Base-by-base conservation (phyloP, 2,113 vertebrate genomes). In the Apodemus sylvaticus region DNA sequence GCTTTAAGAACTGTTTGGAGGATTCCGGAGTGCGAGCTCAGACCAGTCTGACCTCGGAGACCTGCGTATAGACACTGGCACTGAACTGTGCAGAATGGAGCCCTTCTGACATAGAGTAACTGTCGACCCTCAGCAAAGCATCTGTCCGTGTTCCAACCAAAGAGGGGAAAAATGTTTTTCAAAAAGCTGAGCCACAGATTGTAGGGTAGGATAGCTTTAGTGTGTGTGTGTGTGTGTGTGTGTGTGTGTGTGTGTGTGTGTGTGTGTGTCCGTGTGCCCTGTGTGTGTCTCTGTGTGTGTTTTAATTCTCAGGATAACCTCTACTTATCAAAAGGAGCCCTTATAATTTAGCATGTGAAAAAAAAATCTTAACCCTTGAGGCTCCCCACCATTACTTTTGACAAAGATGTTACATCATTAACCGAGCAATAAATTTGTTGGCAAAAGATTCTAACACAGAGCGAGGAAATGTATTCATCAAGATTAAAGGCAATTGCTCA, bases 401-500 rank as follows among this genome's bases (percentile, higher is more conserved):
- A 89, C 34, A 76, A 31, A 81, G 19, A 71, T 7, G 0, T 36
- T 66, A 39, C 58, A 51, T 71, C 83, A 91, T 92, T 91, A 95
- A 73, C 53, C 55, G 94, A 91, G 24, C 45, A 82, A 91, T 24
- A 4, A 45, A 34, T 82, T 60, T 92, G 39, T 68, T 34, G 51
- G 29, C 79, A 51, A 94, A 64, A 36, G 36, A 82, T 68, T 82
- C 68, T 58, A 45, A 45, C 74, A 51, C n/a, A 60, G 66, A 95
- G 93, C n/a, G 26, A 66, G 64, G 74, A 73, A 91, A 95, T 53
- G 60, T 39, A 94, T 85, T 85, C 76, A 86, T 34, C 42, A 79
- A 89, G 55, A 94, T 87, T 73, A 83, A 97, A 89, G 76, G n/a
- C 53, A 93, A 64, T 82, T 70, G 79, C 58, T 89, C 19, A 62